A percentile compares a stretch with the other conserved stretches of the same genome.
These are phyloP conservation scores for Pedionomus torquatus DNA, from an alignment of 2,113 vertebrate genomes.

Conservation along the genomic window DNA sequence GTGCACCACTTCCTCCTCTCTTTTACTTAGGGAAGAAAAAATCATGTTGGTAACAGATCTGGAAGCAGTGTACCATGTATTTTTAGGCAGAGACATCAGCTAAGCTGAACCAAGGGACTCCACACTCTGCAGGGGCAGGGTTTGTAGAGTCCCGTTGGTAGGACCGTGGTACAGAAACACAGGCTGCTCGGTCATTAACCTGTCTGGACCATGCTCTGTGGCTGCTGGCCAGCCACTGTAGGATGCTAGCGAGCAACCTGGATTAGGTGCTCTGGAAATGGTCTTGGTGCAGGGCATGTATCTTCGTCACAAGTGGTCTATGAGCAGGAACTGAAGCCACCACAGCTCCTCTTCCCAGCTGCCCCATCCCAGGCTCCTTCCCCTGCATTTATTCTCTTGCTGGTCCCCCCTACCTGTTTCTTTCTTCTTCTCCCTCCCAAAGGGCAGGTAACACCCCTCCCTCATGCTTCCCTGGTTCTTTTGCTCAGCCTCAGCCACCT, in stretches of 20 bases:
- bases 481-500: fast-evolving
- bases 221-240: fast-evolving
- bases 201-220: neutral
- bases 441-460: neutral
- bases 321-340: neutral
- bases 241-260: neutral
- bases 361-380: neutral
- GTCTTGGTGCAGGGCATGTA: fast-evolving
- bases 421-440: neutral
- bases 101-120: neutral
- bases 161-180: neutral
- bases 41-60: neutral
- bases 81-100: neutral
- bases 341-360: neutral
- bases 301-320: neutral
- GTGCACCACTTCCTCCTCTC: neutral
- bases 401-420: neutral
- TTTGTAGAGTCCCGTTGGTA: neutral
- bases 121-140: neutral
- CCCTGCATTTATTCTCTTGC: neutral
- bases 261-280: neutral
- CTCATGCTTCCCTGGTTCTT: neutral
- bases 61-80: neutral
- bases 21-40: neutral
- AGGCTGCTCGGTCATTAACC: neutral